phyloP scores from a whole-genome alignment of 2,888 invertebrate species.

The Eupithecia tripunctaria region DNA sequence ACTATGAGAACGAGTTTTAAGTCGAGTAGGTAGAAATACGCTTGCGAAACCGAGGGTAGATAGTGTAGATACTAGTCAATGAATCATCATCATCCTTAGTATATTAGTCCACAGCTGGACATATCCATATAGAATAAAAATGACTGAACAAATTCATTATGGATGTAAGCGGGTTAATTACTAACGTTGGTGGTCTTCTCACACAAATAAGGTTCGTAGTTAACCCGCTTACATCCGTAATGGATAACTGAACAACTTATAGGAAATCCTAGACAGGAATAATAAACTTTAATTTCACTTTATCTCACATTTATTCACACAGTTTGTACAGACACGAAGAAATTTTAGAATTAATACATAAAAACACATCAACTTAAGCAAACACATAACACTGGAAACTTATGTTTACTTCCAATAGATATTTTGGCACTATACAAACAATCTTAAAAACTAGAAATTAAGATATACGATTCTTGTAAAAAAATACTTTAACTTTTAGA shows the following conservation, averaged over 20 bases:
- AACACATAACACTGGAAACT: slow-evolving; percentile 16
- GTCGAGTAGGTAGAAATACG: background rate
- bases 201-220: too few species aligned
- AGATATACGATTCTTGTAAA: background rate
- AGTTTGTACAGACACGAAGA: slow-evolving; percentile 48
- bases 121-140: too few species aligned
- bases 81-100: background rate
- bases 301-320: slow-evolving; percentile 47
- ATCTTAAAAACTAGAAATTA: slow-evolving; percentile 28
- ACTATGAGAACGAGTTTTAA: background rate
- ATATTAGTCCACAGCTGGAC: too few species aligned
- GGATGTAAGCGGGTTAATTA: too few species aligned
- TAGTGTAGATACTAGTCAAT: background rate
- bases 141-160: too few species aligned
- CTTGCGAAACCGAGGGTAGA: background rate
- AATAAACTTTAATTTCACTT: slow-evolving; percentile 1
- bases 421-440: slow-evolving; percentile 46
- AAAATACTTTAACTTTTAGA: background rate
- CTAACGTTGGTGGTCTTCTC: too few species aligned
- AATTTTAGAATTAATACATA: slow-evolving; percentile 13
- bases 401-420: slow-evolving; percentile 31
- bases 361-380: slow-evolving; percentile 37
- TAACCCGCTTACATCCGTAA: too few species aligned
- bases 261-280: background rate
- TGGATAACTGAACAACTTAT: background rate